phyloP scores from a whole-genome alignment of 2,113 vertebrate genomes.

The Leptobrachium leishanense region DNA sequence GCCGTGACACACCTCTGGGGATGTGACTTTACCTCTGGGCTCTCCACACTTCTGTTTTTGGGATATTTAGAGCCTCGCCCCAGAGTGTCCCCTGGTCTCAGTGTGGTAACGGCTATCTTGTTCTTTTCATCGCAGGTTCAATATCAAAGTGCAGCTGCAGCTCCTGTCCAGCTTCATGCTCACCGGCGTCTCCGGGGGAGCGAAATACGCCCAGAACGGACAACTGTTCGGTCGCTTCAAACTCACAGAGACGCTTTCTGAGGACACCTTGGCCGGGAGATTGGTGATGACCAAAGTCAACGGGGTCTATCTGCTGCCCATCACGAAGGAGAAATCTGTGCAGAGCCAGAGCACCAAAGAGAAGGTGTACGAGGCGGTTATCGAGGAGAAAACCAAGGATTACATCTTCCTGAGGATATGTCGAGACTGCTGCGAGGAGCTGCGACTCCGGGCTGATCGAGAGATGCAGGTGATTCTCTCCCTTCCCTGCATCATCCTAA shows the following conservation, averaged over 20 bases:
- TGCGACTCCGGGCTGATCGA: constrained; percentile 84
- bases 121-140: constrained; percentile 81
- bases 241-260: constrained; percentile 95
- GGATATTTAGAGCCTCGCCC: no score
- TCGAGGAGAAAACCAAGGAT: constrained; percentile 98
- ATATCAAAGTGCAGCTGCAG: constrained; percentile 98
- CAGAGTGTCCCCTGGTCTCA: no score
- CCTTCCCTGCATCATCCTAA: no score
- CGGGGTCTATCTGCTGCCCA: constrained; percentile 90
- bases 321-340: constrained; percentile 80
- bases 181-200: constrained; percentile 94
- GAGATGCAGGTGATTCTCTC: constrained; percentile 83
- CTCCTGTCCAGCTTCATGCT: constrained; percentile 98
- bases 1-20: no score
- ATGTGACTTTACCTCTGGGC: no score
- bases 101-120: background rate
- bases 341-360: constrained; percentile 91
- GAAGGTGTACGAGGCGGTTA: constrained; percentile 93
- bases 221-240: constrained; percentile 97
- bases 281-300: constrained; percentile 99
- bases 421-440: constrained; percentile 92
- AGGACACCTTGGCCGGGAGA: constrained; percentile 95
- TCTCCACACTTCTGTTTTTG: no score
- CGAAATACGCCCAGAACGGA: constrained; percentile 96
- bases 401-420: constrained; percentile 98